A percentile compares a stretch with the other conserved stretches of the same genome.
These are phyloP conservation scores for Cheirogaleus medius DNA, from an alignment of 2,113 vertebrate species.

Conservation along the genomic window DNA sequence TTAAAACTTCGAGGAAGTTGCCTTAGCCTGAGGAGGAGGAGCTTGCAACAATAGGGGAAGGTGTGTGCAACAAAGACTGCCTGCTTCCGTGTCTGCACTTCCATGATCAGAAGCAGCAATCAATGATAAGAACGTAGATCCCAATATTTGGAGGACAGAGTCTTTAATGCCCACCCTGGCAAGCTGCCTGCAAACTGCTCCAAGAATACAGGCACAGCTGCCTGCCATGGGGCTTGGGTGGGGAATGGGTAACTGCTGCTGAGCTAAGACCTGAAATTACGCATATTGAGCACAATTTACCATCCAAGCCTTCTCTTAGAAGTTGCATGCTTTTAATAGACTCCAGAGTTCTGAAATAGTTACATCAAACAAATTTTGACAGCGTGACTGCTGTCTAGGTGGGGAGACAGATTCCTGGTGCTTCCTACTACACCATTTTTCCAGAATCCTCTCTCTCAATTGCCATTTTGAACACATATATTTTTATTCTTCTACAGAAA, in stretches of 20 bases:
- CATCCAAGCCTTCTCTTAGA: not conserved
- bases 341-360: slow-evolving; percentile 7
- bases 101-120: not conserved
- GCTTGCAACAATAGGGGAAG: not conserved
- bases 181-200: not conserved
- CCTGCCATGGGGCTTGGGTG: not conserved
- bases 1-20: not conserved
- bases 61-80: not conserved
- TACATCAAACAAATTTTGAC: not conserved
- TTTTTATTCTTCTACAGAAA: not conserved
- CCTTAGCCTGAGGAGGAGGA: not conserved
- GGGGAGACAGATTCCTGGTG: not conserved
- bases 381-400: not conserved
- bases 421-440: not conserved
- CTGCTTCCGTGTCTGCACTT: not conserved
- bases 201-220: not conserved
- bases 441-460: not conserved
- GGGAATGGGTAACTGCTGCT: not conserved
- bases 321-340: not conserved
- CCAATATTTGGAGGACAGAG: not conserved
- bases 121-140: not conserved
- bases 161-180: not conserved
- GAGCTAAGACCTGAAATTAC: not conserved
- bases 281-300: not conserved
- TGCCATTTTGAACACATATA: not conserved